A percentile compares a stretch with the other conserved stretches of the same genome.
Evolutionary conservation across 2,888 invertebrate genomes (phyloP).

Genomic region (Epistrophe eligans): DNA sequence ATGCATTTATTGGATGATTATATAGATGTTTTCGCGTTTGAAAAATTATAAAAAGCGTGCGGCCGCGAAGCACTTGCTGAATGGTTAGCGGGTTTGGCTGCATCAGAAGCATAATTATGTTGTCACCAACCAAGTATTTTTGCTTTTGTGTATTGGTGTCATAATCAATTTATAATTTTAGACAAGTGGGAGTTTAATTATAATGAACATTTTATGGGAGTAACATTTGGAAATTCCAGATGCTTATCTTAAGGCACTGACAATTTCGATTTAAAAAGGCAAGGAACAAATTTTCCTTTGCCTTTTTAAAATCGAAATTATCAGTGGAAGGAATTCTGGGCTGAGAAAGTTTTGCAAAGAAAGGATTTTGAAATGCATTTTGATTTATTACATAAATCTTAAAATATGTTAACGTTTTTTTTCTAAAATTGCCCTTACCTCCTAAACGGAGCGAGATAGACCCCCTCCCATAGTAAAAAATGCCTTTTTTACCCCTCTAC

Average conservation of each 20-base stretch:
- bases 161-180: conserved; percentile 50
- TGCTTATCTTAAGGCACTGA: background rate
- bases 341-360: no score
- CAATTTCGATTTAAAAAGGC: background rate
- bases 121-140: conserved; percentile 70
- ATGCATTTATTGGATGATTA: conserved; percentile 65
- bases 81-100: conserved; percentile 21
- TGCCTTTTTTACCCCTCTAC: no score
- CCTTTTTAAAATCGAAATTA: no score
- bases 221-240: background rate
- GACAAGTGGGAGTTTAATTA: conserved; percentile 18
- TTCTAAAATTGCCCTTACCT: no score
- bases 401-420: no score
- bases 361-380: no score
- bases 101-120: conserved; percentile 60
- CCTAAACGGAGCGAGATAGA: no score
- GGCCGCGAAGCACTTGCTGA: conserved; percentile 14
- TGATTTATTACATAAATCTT: no score
- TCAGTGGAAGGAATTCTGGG: no score
- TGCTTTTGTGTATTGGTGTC: conserved; percentile 40
- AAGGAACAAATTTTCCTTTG: no score
- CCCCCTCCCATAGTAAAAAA: no score
- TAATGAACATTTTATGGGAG: background rate
- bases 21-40: conserved; percentile 37
- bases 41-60: conserved; percentile 44